These are phyloP conservation scores for Cryptosula pallasiana DNA, from an alignment of 2,888 invertebrate genomes.

Conservation along the genomic window DNA sequence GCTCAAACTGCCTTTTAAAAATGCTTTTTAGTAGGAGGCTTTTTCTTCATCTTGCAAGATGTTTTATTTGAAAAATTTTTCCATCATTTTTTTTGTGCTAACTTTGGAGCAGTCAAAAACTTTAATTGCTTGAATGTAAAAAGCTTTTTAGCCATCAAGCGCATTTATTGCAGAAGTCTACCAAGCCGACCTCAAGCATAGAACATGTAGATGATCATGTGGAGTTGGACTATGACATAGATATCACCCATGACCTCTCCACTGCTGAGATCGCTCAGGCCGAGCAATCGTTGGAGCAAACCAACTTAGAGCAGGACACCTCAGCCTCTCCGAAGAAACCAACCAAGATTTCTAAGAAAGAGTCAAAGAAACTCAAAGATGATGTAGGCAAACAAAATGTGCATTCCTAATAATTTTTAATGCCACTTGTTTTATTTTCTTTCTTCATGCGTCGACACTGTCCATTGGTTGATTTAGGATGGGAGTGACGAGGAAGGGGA, in stretches of 20 bases:
- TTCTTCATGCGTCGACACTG: too few relatives aligned
- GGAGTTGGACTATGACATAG: constrained; percentile 53
- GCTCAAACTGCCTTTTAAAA: too few relatives aligned
- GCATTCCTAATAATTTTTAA: too few relatives aligned
- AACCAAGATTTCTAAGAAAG: background rate
- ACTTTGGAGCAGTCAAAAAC: too few relatives aligned
- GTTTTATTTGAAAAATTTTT: too few relatives aligned
- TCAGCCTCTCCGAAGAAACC: background rate
- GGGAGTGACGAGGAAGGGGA: constrained; percentile 8
- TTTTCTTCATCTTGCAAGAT: too few relatives aligned
- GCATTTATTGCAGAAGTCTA: background rate
- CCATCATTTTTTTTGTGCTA: too few relatives aligned
- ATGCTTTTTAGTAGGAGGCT: too few relatives aligned
- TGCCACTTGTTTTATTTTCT: too few relatives aligned
- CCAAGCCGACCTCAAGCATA: background rate
- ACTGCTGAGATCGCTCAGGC: background rate
- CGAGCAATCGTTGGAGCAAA: background rate
- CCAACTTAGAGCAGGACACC: background rate
- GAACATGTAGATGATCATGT: constrained; percentile 45
- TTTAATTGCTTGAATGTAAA: too few relatives aligned
- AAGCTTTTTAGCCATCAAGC: too few relatives aligned
- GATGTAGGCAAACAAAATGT: background rate
- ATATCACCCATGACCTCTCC: background rate
- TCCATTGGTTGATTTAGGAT: background rate
- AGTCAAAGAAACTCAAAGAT: background rate